Evolutionary conservation across 2,113 vertebrate species (phyloP).

Genomic region (Entomyzon cyanotis): DNA sequence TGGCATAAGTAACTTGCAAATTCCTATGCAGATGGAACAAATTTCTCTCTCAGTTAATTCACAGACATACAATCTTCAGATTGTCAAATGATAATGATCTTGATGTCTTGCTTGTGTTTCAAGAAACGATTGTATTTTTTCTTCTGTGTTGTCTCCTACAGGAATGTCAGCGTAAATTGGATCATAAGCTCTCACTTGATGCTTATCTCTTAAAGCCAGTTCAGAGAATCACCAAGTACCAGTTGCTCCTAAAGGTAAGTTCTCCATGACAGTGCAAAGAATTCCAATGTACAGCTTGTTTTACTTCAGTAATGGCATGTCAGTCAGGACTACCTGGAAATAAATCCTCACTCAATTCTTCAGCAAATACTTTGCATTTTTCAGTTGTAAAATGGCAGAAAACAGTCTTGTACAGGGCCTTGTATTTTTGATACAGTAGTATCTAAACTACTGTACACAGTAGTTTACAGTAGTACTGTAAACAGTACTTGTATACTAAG

Average conservation of each 20-base stretch:
- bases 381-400: not conserved
- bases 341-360: not conserved
- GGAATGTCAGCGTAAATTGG: conserved; percentile 86
- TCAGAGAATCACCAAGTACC: conserved; percentile 92
- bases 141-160: not conserved
- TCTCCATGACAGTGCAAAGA: not conserved
- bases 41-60: not conserved
- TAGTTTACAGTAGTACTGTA: no score
- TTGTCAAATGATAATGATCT: not conserved
- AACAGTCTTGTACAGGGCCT: not conserved
- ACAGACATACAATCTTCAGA: not conserved
- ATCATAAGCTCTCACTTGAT: conserved; percentile 91
- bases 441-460: no score
- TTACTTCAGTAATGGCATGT: not conserved
- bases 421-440: not conserved
- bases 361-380: not conserved
- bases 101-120: not conserved
- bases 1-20: not conserved
- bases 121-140: not conserved
- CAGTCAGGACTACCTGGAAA: not conserved
- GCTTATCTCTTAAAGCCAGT: conserved; percentile 91
- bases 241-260: conserved; percentile 85
- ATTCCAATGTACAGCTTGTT: not conserved
- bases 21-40: not conserved
- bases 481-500: not conserved